Percentiles rank a stretch among this genome's conserved stretches.
These are phyloP conservation scores for Notothenia rossii DNA, from an alignment of 2,113 vertebrate species.

Conservation along the genomic window DNA sequence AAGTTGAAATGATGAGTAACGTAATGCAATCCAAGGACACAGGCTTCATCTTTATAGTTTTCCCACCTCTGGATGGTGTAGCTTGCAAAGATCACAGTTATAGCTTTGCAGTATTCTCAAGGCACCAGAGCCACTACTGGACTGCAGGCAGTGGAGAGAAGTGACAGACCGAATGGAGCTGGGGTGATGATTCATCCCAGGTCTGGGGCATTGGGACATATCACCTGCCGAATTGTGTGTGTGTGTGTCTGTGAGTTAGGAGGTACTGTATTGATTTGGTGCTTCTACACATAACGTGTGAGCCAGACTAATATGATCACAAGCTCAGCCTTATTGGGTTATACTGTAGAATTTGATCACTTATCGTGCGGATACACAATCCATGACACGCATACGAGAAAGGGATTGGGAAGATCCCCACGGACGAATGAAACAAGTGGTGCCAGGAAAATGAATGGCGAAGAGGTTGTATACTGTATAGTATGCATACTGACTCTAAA, in stretches of 20 bases:
- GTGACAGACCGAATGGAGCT: constrained; percentile 68
- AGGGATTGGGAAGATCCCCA: constrained; percentile 17
- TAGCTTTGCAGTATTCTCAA: constrained; percentile 47
- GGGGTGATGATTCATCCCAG: constrained; percentile 72
- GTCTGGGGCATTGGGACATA: constrained; percentile 52
- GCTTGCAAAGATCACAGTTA: constrained; percentile 50
- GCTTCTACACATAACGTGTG: constrained; percentile 39
- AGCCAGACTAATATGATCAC: constrained; percentile 55
- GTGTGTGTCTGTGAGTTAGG: constrained; percentile 16
- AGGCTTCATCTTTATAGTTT: constrained; percentile 30
- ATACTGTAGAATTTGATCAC: constrained; percentile 48
- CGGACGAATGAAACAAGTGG: constrained; percentile 30
- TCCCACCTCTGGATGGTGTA: constrained; percentile 22
- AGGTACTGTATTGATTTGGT: constrained; percentile 61
- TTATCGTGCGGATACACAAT: constrained; percentile 25
- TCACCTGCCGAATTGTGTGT: not conserved
- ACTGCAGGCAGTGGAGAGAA: constrained; percentile 57
- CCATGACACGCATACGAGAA: constrained; percentile 21
- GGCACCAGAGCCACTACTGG: constrained; percentile 32
- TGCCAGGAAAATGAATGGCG: constrained; percentile 14
- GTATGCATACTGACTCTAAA: constrained; percentile 14
- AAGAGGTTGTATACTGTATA: constrained; percentile 1
- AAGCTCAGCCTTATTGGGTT: constrained; percentile 38
- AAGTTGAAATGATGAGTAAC: not conserved
- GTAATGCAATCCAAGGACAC: constrained; percentile 35